Percentiles rank a stretch among this genome's conserved stretches.
phyloP scores from a whole-genome alignment of 2,797 vertebrate genomes.

The Brachyrhaphis roseni region DNA sequence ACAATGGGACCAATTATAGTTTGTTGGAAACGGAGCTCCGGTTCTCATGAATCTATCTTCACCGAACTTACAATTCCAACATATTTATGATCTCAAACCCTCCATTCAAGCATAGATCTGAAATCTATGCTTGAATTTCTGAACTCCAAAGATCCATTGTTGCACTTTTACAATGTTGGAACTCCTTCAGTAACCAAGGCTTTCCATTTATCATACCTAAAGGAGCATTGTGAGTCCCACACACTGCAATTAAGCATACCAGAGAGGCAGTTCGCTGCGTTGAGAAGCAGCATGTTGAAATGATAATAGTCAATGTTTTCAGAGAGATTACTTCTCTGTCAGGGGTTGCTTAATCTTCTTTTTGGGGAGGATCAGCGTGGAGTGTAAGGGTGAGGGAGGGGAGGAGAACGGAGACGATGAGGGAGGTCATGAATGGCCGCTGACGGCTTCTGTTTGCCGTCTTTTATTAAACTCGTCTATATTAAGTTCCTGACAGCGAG shows the following conservation, averaged over 20 bases:
- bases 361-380: slow-evolving; percentile 70
- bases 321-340: slow-evolving; percentile 76
- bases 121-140: slow-evolving; percentile 63
- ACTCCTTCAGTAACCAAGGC: slow-evolving; percentile 63
- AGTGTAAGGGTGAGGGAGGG: slow-evolving; percentile 49
- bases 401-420: slow-evolving; percentile 1
- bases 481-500: slow-evolving; percentile 52
- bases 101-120: slow-evolving; percentile 26
- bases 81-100: slow-evolving; percentile 59
- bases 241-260: slow-evolving; percentile 72
- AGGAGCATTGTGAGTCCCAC: slow-evolving; percentile 58
- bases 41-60: slow-evolving; percentile 56
- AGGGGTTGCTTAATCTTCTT: slow-evolving; percentile 78
- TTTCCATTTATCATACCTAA: slow-evolving; percentile 77
- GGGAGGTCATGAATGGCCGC: slow-evolving; percentile 51
- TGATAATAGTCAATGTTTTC: slow-evolving; percentile 75
- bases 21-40: slow-evolving; percentile 41
- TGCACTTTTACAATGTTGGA: slow-evolving; percentile 72
- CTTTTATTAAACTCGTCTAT: slow-evolving; percentile 73
- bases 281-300: slow-evolving; percentile 74
- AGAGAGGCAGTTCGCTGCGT: slow-evolving; percentile 70
- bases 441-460: slow-evolving; percentile 70
- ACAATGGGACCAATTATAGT: slow-evolving; percentile 74
- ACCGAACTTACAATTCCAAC: slow-evolving; percentile 49
- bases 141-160: slow-evolving; percentile 72